Base-by-base conservation (phyloP, 2,797 vertebrate genomes). In the Petrocephalus schoutedeni region DNA sequence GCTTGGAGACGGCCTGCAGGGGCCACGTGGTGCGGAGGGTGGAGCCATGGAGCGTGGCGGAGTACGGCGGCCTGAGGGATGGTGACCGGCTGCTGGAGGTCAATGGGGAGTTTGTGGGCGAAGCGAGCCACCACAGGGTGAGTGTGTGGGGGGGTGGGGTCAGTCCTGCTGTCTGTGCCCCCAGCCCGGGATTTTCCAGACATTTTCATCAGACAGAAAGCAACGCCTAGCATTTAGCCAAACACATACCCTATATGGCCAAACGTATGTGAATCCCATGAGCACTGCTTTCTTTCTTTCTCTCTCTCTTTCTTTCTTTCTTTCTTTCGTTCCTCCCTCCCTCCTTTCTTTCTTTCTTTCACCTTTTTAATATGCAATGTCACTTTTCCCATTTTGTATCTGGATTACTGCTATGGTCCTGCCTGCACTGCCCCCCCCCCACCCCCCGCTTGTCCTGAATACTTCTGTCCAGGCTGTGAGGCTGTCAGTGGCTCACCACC, bases 11-110 rank as follows among this genome's bases (percentile, higher is more conserved):
- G 19, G 92, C 88, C 28, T 87, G 89, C 0, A 51, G 16, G 4
- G 12, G 93, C 93, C 95, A 97, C 4, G 57, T 96, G 91, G 92
- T 99, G 53, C 90, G 92, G 23, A 92, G 93, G 77, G 92, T 99
- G 0, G 93, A 96, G 28, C 92, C 93, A 0, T 97, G 96, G 89
- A 95, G 97, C 88, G 92, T 96, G 28, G 98, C 98, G 23, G 94
- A 97, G 92, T 91, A 90, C 71, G 94, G 95, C 2, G 98, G 97
- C 8, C 94, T 99, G 56, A 94, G 67, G 89, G 94, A 96, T 0
- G 97, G 97, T 56, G 97, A 98, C 92, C 88, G 93, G n/a, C 93
- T 99, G 57, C 95, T 99, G 57, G 97, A 97, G 88, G 96, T 99
- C 92, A 99, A 99, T 0, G 95, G 95, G 67, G 93, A 95, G 3